Percentiles rank a stretch among this genome's conserved stretches.
Conservation (phyloP, 2,888 invertebrate species). For the Calameuta idolon region DNA sequence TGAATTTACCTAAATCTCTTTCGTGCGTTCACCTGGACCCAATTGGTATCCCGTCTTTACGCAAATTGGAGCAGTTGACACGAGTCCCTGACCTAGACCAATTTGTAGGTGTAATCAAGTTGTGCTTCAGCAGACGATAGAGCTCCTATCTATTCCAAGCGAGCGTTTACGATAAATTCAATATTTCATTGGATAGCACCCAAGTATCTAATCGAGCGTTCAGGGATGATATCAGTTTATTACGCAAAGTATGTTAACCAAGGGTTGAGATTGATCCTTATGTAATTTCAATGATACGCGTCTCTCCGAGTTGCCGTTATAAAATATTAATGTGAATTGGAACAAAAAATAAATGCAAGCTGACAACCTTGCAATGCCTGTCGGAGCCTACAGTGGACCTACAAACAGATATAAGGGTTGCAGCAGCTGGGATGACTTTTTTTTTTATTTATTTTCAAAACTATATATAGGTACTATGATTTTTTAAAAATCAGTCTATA, state of each 20-base stretch:
- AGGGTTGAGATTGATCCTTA: too few relatives aligned
- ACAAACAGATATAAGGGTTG: too few relatives aligned
- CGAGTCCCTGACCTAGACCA: conserved; percentile 59
- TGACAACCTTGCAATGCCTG: too few relatives aligned
- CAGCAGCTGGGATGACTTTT: too few relatives aligned
- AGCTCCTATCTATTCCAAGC: conserved; percentile 47
- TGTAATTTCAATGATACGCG: neutral
- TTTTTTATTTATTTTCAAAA: too few relatives aligned
- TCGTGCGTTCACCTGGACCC: neutral
- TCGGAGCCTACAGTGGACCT: too few relatives aligned
- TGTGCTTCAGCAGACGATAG: conserved; percentile 39
- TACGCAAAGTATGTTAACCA: too few relatives aligned
- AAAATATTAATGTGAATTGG: too few relatives aligned
- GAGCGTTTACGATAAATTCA: conserved; percentile 52
- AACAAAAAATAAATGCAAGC: too few relatives aligned
- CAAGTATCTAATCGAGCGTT: conserved; percentile 48
- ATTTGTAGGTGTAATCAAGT: conserved; percentile 54
- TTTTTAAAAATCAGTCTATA: neutral
- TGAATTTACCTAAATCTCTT: too few relatives aligned
- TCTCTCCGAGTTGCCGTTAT: too few relatives aligned
- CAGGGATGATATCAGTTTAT: conserved; percentile 26
- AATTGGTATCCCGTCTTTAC: neutral
- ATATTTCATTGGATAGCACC: conserved; percentile 36
- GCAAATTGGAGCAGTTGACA: conserved; percentile 23
- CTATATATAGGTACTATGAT: too few relatives aligned